These are phyloP conservation scores for Scomber scombrus DNA, from an alignment of 2,113 vertebrate genomes.

Conservation along the genomic window DNA sequence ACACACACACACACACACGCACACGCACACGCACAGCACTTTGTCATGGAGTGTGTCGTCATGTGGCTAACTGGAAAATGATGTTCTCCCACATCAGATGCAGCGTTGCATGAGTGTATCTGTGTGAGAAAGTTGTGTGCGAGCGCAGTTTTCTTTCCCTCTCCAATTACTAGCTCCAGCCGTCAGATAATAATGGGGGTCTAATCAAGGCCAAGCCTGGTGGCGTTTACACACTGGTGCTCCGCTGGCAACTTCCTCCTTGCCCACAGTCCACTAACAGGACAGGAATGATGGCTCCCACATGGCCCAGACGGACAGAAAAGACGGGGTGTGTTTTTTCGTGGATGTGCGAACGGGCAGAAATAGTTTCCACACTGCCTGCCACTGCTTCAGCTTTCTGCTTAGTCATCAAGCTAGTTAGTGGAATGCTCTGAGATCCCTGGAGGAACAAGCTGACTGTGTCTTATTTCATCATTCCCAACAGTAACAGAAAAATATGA, in stretches of 20 bases:
- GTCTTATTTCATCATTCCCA: constrained; percentile 17
- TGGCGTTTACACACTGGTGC: constrained; percentile 53
- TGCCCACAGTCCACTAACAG: constrained; percentile 50
- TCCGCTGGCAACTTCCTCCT: constrained; percentile 28
- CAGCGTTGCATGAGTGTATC: constrained; percentile 15
- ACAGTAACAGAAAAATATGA: background rate
- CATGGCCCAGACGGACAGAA: constrained; percentile 32
- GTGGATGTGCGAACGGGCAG: constrained; percentile 1
- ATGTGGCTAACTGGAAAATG: constrained; percentile 43
- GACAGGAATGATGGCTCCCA: constrained; percentile 58
- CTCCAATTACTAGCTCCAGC: constrained; percentile 52
- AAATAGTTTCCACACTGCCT: constrained; percentile 45
- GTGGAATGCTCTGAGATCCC: constrained; percentile 2
- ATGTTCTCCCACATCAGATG: constrained; percentile 67
- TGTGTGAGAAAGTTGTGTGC: constrained; percentile 8
- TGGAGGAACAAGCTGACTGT: background rate
- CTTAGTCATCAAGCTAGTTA: constrained; percentile 46
- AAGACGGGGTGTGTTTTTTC: constrained; percentile 10
- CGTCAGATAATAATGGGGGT: constrained; percentile 54
- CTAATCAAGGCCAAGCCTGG: constrained; percentile 62
- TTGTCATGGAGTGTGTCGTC: constrained; percentile 46
- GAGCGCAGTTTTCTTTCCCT: background rate
- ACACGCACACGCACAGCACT: no score
- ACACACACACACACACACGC: constrained; percentile 32
- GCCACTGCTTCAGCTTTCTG: constrained; percentile 33